Evolutionary conservation across 1,140 invertebrate genomes (phyloP).

Genomic region (Drepana arcuata): DNA sequence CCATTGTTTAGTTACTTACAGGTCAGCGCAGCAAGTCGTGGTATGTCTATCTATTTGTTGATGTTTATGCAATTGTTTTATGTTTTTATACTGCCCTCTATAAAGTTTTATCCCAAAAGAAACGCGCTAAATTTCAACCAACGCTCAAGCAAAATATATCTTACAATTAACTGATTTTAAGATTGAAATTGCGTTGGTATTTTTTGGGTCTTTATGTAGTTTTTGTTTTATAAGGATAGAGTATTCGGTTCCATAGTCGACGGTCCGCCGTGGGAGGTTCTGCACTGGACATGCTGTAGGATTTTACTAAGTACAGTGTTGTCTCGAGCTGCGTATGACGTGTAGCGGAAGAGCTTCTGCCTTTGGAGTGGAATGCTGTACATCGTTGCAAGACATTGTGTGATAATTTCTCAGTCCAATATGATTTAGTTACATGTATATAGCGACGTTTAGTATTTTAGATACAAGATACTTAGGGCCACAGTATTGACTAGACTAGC

Average conservation of each 20-base stretch:
- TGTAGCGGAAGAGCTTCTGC: too few relatives aligned
- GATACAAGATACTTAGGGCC: too few relatives aligned
- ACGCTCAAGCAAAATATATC: too few relatives aligned
- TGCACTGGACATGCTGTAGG: conserved; percentile 59
- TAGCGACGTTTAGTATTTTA: too few relatives aligned
- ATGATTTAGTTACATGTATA: too few relatives aligned
- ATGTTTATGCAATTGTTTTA: conserved; percentile 61
- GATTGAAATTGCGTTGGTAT: conserved; percentile 17
- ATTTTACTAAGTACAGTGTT: conserved; percentile 44
- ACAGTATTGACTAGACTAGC: too few relatives aligned
- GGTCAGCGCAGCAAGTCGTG: conserved; percentile 44
- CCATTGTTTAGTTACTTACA: conserved; percentile 40
- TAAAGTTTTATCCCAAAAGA: conserved; percentile 2
- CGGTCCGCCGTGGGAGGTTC: conserved; percentile 56
- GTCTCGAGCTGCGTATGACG: conserved; percentile 16
- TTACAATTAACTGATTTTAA: too few relatives aligned
- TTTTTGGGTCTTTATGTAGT: too few relatives aligned
- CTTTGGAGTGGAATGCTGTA: too few relatives aligned
- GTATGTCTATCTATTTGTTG: conserved; percentile 36
- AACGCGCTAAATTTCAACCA: background rate
- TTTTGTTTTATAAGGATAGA: conserved; percentile 10
- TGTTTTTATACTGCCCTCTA: conserved; percentile 48
- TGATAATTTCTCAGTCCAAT: too few relatives aligned
- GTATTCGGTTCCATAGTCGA: conserved; percentile 37
- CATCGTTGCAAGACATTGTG: too few relatives aligned